Evolutionary conservation across 1,140 invertebrate genomes (phyloP), one percentile per base, ranked within the genome.

Genomic region (Potamilus streckersoni): DNA sequence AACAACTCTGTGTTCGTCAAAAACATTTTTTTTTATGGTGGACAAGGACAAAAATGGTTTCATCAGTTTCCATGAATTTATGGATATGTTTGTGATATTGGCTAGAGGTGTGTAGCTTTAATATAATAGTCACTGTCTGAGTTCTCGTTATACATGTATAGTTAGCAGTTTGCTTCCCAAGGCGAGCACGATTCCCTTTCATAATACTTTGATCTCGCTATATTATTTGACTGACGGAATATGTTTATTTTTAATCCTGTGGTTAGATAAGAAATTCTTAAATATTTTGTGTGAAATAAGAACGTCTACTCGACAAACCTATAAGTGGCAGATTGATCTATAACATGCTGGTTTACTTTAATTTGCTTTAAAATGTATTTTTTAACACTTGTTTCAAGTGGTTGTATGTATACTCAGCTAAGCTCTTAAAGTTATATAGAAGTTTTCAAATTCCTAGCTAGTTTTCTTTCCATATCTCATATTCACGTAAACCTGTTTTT

Each of bases 11-110:
- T 99, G n/a, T 99, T 99, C 90, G 97, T 99, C 0, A 94, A 97
- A 76, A 97, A 98, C 91, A 99, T n/a, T 99, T 98, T 99, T 99
- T 87, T 97, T 98, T 80, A 96, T 99, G 82, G 97, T 99, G 0
- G 97, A 99, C 89, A 97, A 97, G 85, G 96, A 98, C 88, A 93
- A 95, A 62, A 97, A 98, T 89, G 96, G 97, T 1, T 92, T 96
- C 80, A 98, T 99, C 82, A 98, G 96, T 20, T 99, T 99, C 88
- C 96, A 98, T 91, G 98, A 99, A 91, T 99, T 99, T 89, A 90
- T 99, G 65, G 96, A 98, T 83, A 98, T 97, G 0, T 97, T 99
- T 13, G 94, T 98, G 1, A 91, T 98, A 4, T 92, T 94, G 84
- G 87, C 92, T 2, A 91, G 92, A 86, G 92, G 91, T 90, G 71